phyloP scores from a whole-genome alignment of 2,113 vertebrate species.

The Oryzias woworae region DNA sequence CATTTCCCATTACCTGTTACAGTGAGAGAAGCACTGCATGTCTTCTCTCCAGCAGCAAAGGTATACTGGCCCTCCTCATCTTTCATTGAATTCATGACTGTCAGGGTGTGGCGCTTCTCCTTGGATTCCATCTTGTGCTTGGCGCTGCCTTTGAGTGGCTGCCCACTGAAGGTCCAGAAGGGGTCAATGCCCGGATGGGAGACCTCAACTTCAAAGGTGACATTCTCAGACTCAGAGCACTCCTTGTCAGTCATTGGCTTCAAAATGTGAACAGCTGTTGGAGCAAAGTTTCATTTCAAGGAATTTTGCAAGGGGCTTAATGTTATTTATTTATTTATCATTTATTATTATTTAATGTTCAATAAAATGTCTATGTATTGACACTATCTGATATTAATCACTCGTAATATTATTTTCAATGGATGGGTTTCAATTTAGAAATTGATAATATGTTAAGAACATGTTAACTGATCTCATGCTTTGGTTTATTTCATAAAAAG shows the following conservation, averaged over 20 bases:
- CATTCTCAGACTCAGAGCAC: conserved; percentile 95
- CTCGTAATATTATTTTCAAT: too few relatives aligned
- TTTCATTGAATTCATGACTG: conserved; percentile 92
- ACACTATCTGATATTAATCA: too few relatives aligned
- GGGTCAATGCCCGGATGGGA: conserved; percentile 92
- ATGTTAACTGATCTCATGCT: too few relatives aligned
- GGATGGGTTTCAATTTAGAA: too few relatives aligned
- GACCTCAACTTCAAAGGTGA: conserved; percentile 89
- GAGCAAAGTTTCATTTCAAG: neutral
- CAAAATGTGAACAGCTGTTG: conserved; percentile 77
- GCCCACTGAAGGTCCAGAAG: conserved; percentile 89
- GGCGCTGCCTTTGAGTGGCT: conserved; percentile 82
- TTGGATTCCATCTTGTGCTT: conserved; percentile 91
- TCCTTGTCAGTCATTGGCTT: conserved; percentile 85
- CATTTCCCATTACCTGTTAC: conserved; percentile 85
- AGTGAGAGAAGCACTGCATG: conserved; percentile 85
- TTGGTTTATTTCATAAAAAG: too few relatives aligned
- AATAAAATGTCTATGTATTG: too few relatives aligned
- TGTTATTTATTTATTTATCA: too few relatives aligned
- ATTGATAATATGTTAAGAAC: too few relatives aligned
- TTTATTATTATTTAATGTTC: too few relatives aligned
- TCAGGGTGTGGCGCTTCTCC: conserved; percentile 86
- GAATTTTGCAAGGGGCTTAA: too few relatives aligned
- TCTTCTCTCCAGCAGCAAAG: conserved; percentile 93
- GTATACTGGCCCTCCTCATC: conserved; percentile 95